These are phyloP conservation scores for Neodiprion virginianus DNA, from an alignment of 1,140 invertebrate species.

Conservation along the genomic window DNA sequence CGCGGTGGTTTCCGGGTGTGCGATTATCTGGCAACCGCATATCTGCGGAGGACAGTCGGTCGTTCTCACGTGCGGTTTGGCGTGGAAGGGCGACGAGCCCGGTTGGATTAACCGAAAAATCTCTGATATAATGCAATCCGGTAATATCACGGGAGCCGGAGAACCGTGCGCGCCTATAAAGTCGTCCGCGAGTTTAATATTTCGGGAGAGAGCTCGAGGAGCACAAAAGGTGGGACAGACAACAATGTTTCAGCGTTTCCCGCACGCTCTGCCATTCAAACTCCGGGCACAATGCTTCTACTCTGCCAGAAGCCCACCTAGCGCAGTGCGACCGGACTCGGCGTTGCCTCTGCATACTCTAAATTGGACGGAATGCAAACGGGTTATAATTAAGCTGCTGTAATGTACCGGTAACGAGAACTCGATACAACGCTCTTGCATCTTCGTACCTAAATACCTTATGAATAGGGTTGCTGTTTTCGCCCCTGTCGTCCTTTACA, in stretches of 20 bases:
- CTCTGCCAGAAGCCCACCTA: background rate
- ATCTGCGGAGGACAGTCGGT: constrained; percentile 1
- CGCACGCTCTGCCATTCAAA: background rate
- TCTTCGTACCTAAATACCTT: background rate
- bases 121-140: background rate
- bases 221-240: background rate
- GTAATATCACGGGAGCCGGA: background rate
- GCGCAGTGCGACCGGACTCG: background rate
- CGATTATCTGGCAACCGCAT: background rate
- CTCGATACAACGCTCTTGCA: background rate
- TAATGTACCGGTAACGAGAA: background rate
- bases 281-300: background rate
- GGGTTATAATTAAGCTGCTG: background rate
- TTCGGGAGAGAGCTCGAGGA: background rate
- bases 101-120: constrained; percentile 1
- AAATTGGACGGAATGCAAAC: background rate
- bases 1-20: background rate
- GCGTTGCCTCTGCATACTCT: background rate
- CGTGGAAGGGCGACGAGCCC: background rate
- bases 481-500: background rate
- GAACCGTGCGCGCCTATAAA: background rate
- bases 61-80: background rate
- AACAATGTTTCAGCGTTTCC: constrained; percentile 5
- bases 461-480: background rate
- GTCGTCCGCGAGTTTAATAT: background rate